Conservation (phyloP, 2,797 vertebrate genomes). For the Diplodus puntazzo region DNA sequence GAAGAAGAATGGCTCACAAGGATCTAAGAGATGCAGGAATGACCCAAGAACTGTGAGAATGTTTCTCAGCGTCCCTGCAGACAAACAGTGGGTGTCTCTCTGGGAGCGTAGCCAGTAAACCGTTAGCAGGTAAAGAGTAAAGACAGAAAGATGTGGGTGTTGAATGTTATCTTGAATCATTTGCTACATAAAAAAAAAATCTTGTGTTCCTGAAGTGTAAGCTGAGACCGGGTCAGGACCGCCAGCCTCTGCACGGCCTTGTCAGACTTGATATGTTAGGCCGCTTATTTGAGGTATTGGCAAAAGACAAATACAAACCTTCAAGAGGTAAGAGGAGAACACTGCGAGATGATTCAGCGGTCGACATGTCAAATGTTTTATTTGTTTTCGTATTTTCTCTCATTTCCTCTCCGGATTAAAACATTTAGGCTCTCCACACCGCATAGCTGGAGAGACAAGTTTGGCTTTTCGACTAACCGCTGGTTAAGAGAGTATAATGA, state of each 20-base stretch:
- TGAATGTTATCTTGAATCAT: not conserved
- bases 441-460: too few relatives aligned
- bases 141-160: not conserved
- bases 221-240: not conserved
- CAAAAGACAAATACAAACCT: not conserved
- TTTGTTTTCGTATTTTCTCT: not conserved
- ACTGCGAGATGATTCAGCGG: not conserved
- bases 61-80: conserved; percentile 18
- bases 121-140: conserved; percentile 4
- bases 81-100: conserved; percentile 35
- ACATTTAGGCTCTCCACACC: not conserved
- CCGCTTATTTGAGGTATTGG: not conserved
- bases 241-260: not conserved
- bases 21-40: conserved; percentile 38
- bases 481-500: too few relatives aligned
- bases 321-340: not conserved
- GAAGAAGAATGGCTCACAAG: conserved; percentile 35
- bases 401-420: not conserved
- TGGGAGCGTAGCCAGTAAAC: conserved; percentile 36
- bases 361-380: not conserved
- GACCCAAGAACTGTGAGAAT: conserved; percentile 44
- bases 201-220: not conserved
- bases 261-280: not conserved
- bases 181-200: not conserved
- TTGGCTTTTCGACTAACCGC: too few relatives aligned